Base-by-base conservation (phyloP, 1,140 invertebrate species). In the Mercenaria mercenaria region DNA sequence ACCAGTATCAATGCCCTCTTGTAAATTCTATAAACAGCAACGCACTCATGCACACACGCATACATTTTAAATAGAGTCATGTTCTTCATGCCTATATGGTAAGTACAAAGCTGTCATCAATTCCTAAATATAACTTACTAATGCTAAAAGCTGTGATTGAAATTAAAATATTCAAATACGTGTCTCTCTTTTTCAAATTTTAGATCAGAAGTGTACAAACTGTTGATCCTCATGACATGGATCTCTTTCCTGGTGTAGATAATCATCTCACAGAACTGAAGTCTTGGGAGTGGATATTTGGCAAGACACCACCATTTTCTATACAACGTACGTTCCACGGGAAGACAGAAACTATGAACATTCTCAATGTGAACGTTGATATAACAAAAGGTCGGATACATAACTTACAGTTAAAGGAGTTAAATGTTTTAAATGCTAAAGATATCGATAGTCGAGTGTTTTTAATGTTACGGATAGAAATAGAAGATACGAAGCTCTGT, bases 201-300 rank as follows among this genome's bases (percentile, higher is more conserved):
- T 50, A 88, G 85, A 34, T 10, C 0, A 18, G 26, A 29, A 20
- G 11, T 80, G 10, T 80, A 15, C 29, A 79, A 50, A 64, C 50
- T 32, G 85, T 79, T 11, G 29, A 88, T 37, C 74, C 85, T 1
- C 26, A 11, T 34, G 85, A 88, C 29, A 29, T 80, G 37, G 32
- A 32, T 1, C 37, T 39, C 29, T 88, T 64, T 23, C 74, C 74
- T 64, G 85, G 85, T 34, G 50, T 88, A 8, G 41, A 61, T 20
- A 67, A 50, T 0, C 59, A 80, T 29, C n/a, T 50, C 23, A n/a
- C 56, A 6, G 74, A 88, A 34, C 32, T 88, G 11, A 32, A 41
- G 32, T 79, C 76, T 6, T 88, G 85, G 85, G 74, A 88, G 29
- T 88, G 85, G 85, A 88, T 80, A 39, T 88, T 50, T 80, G 85